A percentile compares a stretch with the other conserved stretches of the same genome.
Evolutionary conservation across 2,113 vertebrate genomes (phyloP).

Genomic region (Periophthalmus modestus): DNA sequence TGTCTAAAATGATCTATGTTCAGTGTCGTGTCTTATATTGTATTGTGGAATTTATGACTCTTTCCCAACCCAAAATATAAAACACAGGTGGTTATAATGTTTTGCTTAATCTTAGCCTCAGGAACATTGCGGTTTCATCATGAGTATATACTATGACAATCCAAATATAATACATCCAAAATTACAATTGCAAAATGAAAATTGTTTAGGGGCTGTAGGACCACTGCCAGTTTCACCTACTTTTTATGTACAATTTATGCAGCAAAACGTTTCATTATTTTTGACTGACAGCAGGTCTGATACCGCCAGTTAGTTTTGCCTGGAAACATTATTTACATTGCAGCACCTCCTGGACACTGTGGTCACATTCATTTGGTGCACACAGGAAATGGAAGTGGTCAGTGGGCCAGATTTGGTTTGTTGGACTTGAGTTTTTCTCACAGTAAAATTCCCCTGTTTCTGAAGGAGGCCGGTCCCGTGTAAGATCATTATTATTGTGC

Average conservation of each 20-base stretch:
- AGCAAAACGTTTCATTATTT: not conserved
- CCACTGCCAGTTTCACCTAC: constrained; percentile 1
- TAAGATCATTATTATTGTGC: constrained; percentile 36
- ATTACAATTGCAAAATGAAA: constrained; percentile 11
- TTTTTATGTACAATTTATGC: constrained; percentile 1
- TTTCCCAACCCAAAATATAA: not conserved
- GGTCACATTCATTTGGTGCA: not conserved
- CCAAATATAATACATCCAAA: constrained; percentile 9
- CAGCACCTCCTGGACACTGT: not conserved
- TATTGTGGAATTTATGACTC: too few species aligned
- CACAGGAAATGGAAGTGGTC: constrained; percentile 8
- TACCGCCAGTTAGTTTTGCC: not conserved
- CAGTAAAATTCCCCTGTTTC: constrained; percentile 7
- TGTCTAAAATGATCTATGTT: too few species aligned
- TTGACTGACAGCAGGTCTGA: constrained; percentile 8
- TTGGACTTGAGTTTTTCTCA: constrained; percentile 4
- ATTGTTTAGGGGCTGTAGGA: not conserved
- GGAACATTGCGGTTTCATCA: not conserved
- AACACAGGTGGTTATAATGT: not conserved
- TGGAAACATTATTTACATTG: not conserved
- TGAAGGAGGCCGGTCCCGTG: constrained; percentile 7
- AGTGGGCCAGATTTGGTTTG: constrained; percentile 3
- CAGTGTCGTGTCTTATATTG: too few species aligned
- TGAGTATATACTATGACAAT: not conserved
- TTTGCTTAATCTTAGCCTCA: not conserved